These are phyloP conservation scores for Caenorhabditis imperialis DNA, from an alignment of 2,888 invertebrate species.

Conservation along the genomic window DNA sequence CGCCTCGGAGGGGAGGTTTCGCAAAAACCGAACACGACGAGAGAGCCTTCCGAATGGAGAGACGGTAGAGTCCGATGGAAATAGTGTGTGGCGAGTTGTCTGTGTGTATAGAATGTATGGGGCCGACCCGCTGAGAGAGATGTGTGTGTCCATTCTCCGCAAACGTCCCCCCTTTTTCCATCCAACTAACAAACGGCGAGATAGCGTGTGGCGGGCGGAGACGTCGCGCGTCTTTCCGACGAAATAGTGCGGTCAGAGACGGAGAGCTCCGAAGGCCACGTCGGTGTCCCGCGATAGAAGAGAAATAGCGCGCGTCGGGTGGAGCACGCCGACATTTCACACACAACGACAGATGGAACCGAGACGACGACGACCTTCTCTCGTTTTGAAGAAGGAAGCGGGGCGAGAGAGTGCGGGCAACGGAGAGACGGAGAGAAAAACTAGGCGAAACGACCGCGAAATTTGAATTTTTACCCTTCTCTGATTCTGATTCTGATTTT, in stretches of 20 bases:
- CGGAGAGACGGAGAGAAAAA: not conserved
- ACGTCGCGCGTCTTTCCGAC: not conserved
- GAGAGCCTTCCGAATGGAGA: not conserved
- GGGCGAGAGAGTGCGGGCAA: no score
- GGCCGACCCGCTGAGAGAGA: constrained; percentile 2
- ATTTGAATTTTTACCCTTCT: constrained; percentile 42
- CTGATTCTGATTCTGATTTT: constrained; percentile 17
- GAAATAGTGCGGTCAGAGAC: not conserved
- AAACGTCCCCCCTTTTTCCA: no score
- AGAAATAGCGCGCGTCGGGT: not conserved
- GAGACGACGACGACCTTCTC: constrained; percentile 3
- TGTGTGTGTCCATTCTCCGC: not conserved
- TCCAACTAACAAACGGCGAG: not conserved
- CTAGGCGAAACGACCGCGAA: constrained; percentile 8
- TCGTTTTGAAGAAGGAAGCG: no score
- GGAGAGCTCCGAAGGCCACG: constrained; percentile 2
- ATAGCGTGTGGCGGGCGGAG: not conserved
- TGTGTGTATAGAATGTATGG: constrained; percentile 39
- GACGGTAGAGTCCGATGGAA: not conserved
- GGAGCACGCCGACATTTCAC: not conserved
- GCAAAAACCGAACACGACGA: constrained; percentile 26
- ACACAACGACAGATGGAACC: constrained; percentile 1
- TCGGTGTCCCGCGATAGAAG: not conserved
- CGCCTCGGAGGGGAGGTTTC: constrained; percentile 20
- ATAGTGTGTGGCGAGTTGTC: no score